A percentile compares a stretch with the other conserved stretches of the same genome.
phyloP scores from a whole-genome alignment of 2,113 vertebrate genomes.

The Clarias gariepinus region DNA sequence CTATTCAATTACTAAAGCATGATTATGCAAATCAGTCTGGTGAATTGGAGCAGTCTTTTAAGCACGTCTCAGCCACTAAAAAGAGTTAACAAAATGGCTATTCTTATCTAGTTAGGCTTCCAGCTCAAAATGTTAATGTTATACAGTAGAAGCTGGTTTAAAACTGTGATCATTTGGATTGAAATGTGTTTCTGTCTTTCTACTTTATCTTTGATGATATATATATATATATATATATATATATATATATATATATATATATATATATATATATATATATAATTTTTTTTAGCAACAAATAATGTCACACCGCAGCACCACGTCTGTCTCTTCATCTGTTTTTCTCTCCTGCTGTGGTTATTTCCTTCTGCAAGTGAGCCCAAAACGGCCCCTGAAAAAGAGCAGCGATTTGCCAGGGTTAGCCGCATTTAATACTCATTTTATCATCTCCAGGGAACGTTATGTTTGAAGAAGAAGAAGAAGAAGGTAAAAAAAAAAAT shows the following conservation, averaged over 20 bases:
- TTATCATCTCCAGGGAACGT: slow-evolving; percentile 57
- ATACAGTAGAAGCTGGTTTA: not conserved
- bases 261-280: not conserved
- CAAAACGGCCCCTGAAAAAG: slow-evolving; percentile 48
- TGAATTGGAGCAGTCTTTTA: not conserved
- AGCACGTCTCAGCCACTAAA: not conserved
- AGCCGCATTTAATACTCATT: slow-evolving; percentile 61
- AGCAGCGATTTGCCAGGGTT: slow-evolving; percentile 54
- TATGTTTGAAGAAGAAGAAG: slow-evolving; percentile 52
- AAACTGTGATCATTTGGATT: not conserved
- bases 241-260: no score
- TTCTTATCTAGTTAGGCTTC: not conserved
- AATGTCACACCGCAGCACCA: not conserved
- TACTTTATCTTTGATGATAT: not conserved
- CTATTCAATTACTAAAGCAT: not conserved
- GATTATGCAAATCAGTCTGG: not conserved
- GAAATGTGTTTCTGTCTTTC: not conserved
- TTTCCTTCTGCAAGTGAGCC: slow-evolving; percentile 48
- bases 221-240: no score
- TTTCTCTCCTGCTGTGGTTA: slow-evolving; percentile 41
- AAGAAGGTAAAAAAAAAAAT: not conserved
- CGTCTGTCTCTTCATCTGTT: slow-evolving; percentile 15
- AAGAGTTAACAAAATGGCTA: not conserved
- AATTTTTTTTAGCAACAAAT: not conserved
- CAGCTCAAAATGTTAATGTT: not conserved